A percentile compares a stretch with the other conserved stretches of the same genome.
Evolutionary conservation across 2,888 invertebrate genomes (phyloP).

Genomic region (Psylliodes chrysocephalus): DNA sequence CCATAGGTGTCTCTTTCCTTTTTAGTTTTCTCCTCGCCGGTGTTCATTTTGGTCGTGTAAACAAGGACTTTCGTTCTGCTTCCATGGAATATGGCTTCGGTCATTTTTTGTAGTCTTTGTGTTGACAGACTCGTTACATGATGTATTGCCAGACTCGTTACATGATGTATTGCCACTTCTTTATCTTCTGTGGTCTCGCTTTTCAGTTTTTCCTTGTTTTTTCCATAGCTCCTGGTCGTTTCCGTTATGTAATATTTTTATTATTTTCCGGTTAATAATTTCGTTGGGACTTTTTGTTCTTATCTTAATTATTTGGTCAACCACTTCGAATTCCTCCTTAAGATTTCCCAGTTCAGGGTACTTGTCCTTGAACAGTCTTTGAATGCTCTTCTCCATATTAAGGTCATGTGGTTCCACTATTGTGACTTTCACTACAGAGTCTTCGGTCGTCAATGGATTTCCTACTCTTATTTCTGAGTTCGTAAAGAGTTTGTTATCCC

Average conservation of each 20-base stretch:
- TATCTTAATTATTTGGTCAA: too few relatives aligned
- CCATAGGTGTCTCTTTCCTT: background rate
- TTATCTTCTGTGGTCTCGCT: background rate
- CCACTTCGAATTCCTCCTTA: background rate
- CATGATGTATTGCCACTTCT: background rate
- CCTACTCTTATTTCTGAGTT: background rate
- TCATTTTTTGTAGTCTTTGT: background rate
- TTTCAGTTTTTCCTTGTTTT: background rate
- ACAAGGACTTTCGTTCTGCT: background rate
- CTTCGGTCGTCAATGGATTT: background rate
- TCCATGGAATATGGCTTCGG: background rate
- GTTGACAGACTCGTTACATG: background rate
- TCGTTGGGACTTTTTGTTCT: too few relatives aligned
- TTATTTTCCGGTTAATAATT: background rate
- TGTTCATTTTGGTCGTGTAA: background rate
- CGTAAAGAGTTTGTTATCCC: background rate
- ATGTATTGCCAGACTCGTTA: too few relatives aligned
- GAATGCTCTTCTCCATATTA: background rate
- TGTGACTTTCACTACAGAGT: background rate
- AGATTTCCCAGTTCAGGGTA: background rate
- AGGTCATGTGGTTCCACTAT: background rate
- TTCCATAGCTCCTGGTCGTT: background rate
- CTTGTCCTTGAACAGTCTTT: background rate
- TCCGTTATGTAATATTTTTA: background rate
- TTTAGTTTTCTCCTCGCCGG: too few relatives aligned